Conservation (phyloP, 2,888 invertebrate species). For the Drosophila basisetae region DNA sequence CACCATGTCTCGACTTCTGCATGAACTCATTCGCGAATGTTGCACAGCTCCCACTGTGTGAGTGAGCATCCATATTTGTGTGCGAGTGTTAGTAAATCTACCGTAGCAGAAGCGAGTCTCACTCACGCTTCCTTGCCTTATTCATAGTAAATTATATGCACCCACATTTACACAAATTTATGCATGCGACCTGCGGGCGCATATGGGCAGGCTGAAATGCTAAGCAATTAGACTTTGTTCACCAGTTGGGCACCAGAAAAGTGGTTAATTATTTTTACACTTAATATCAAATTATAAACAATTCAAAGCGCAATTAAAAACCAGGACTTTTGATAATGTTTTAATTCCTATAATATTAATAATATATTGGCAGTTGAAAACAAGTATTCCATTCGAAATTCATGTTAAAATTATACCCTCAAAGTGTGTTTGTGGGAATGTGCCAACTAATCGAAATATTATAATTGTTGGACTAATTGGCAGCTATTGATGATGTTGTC, state of each 20-base stretch:
- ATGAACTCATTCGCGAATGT: slow-evolving; percentile 67
- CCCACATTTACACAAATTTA: neutral
- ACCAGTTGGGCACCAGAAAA: slow-evolving; percentile 12
- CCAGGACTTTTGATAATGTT: neutral
- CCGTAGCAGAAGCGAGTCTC: slow-evolving; percentile 48
- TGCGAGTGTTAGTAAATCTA: slow-evolving; percentile 43
- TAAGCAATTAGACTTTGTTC: slow-evolving; percentile 67
- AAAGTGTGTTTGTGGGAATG: neutral
- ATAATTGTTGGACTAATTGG: slow-evolving; percentile 14
- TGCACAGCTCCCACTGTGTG: slow-evolving; percentile 29
- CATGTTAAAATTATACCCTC: no score
- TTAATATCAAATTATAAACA: slow-evolving; percentile 9
- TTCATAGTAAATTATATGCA: slow-evolving; percentile 41
- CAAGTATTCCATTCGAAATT: neutral
- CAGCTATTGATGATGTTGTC: slow-evolving; percentile 16
- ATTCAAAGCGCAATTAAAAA: neutral
- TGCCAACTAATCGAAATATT: slow-evolving; percentile 17
- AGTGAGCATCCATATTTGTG: neutral
- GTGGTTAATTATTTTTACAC: slow-evolving; percentile 24
- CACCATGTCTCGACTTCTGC: slow-evolving; percentile 74
- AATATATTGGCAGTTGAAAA: neutral
- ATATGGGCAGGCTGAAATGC: slow-evolving; percentile 9
- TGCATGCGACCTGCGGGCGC: slow-evolving; percentile 5
- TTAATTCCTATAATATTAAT: neutral
- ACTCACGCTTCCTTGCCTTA: slow-evolving; percentile 55